Evolutionary conservation across 2,888 invertebrate genomes (phyloP).

Genomic region (Oxyteleia sp.): DNA sequence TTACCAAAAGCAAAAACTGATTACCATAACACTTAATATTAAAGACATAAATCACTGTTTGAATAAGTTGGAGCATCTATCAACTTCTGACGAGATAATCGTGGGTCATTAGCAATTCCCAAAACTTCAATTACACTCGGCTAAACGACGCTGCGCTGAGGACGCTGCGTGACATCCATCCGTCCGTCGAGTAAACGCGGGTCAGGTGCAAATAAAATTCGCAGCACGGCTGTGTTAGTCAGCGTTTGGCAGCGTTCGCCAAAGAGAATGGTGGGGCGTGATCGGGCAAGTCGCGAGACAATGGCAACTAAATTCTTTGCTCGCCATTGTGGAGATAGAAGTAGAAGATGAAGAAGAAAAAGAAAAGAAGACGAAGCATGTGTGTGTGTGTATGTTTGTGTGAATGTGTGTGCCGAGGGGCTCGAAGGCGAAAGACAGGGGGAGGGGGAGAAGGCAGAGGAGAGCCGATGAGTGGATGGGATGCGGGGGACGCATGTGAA

Average conservation of each 20-base stretch:
- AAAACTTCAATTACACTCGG: conserved; percentile 3
- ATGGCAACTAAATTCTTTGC: conserved; percentile 85
- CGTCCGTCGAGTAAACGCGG: conserved; percentile 76
- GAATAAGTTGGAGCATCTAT: too few relatives aligned
- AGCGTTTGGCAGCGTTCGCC: conserved; percentile 83
- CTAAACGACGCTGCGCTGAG: not conserved
- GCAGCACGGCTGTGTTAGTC: conserved; percentile 83
- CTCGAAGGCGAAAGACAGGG: conserved; percentile 70
- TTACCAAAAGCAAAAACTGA: too few relatives aligned
- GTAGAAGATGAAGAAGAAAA: conserved; percentile 61
- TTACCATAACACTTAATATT: too few relatives aligned
- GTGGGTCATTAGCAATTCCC: too few relatives aligned
- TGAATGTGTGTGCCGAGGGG: conserved; percentile 53
- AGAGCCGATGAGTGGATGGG: conserved; percentile 73
- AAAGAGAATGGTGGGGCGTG: conserved; percentile 79
- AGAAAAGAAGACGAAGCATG: conserved; percentile 38
- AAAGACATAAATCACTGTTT: too few relatives aligned
- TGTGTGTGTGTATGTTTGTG: not conserved
- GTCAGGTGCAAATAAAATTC: conserved; percentile 81
- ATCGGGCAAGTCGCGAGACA: conserved; percentile 85
- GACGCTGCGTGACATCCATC: too few relatives aligned
- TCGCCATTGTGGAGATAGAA: conserved; percentile 74
- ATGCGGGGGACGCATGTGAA: conserved; percentile 79
- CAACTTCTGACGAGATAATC: too few relatives aligned
- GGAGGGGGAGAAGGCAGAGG: conserved; percentile 33